Evolutionary conservation across 2,113 vertebrate genomes (phyloP), one percentile per base, ranked within the genome.

Genomic region (Nannospalax galili): DNA sequence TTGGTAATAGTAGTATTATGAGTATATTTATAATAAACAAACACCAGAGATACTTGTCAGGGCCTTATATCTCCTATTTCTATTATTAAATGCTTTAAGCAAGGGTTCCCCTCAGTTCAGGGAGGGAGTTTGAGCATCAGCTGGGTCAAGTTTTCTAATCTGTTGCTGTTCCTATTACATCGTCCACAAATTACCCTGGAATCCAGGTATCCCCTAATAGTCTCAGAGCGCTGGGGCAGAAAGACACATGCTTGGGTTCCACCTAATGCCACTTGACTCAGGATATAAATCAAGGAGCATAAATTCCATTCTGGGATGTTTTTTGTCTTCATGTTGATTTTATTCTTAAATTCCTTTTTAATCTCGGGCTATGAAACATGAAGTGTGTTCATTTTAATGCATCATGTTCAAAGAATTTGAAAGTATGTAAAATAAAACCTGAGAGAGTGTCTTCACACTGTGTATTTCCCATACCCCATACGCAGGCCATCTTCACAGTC

Each of bases 391-490:
- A 12, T 52, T 60, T 45, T n/a, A 74, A 84, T 8, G 32, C 10
- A 84, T 17, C 37, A 16, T 22, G 69, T 40, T 93, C 26, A 28
- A 3, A 22, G 60, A 24, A 30, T 67, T 48, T 73, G 62, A 30
- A 95, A 91, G n/a, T 37, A 3, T 48, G 17, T 79, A 67, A 82
- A 48, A 77, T 5, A 24, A 56, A 75, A 64, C 81, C 3, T 26
- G 24, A 35, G 45, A 45, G 7, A 52, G 14, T 17, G 40, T 40
- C 4, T 0, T n/a, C 12, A 42, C 0, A 4, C n/a, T 1, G 0
- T 1, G 1, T 52, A 48, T 10, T n/a, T 56, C 74, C 2, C 42
- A 3, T 32, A n/a, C n/a, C 48, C 48, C 48, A 52, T 52, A 52
- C 6, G 48, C 48, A 6, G 6, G 48, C 6, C 48, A 11, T 37